Base-by-base conservation (phyloP, 2,888 invertebrate genomes). In the Ligdia adustata region DNA sequence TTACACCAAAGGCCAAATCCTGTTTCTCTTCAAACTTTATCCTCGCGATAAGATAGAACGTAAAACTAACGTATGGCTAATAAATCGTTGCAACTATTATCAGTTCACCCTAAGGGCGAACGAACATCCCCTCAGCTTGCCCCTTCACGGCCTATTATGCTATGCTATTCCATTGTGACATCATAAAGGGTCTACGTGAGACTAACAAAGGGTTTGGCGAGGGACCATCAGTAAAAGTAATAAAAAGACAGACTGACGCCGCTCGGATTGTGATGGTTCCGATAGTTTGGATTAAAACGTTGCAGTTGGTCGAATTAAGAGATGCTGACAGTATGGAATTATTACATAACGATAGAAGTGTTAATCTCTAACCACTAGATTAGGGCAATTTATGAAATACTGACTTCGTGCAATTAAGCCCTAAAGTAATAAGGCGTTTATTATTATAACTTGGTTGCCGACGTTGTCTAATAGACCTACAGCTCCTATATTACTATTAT, bases 151-250 rank as follows among this genome's bases (percentile, higher is more conserved):
- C 22, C 48, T 52, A 55, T 59, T 59, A 56, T 57, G 27, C 50
- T 38, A 9, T 29, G 38, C 52, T 29, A 34, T 35, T 37, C 47
- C 37, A 58, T 79, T 79, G 78, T 82, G 67, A 48, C 52, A 51
- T 31, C 41, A 54, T 46, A 66, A 75, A 77, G 76, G 75, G 68
- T 60, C 75, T 68, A 64, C 70, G 82, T 86, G 87, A 87, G 87
- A 78, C 52, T 48, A 45, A 87, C 85, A 88, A 87, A 84, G 82
- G 87, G 80, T 76, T 75, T 67, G 60, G 63, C 15, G 34, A 33
- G 39, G 65, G 69, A 39, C 61, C 62, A 62, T 64, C 67, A 74
- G 69, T 72, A 69, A 62, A 64, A 64, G 64, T 70, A 72, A 76
- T 77, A 79, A 78, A 71, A 75, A 70, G 66, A 62, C 46, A 66